Percentiles rank a stretch among this genome's conserved stretches.
Conservation (phyloP, 1,140 invertebrate species). For the Diachasmimorpha longicaudata region DNA sequence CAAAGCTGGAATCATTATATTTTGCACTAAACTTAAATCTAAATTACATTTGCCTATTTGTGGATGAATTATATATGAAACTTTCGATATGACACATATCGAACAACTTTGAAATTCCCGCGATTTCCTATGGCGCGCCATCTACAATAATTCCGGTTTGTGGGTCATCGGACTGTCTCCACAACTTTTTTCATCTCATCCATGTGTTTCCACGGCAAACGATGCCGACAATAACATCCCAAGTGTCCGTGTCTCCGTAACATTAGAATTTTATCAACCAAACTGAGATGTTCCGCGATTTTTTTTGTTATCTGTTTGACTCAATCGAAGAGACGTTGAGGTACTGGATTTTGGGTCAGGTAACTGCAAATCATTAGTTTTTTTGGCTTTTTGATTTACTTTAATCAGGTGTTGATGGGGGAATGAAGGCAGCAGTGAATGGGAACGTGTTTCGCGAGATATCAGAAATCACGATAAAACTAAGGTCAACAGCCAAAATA, state of each 20-base stretch:
- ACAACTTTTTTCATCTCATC: background rate
- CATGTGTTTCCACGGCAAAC: background rate
- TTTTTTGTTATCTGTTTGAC: constrained; percentile 32
- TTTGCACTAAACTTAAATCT: too few species aligned
- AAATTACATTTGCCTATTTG: too few species aligned
- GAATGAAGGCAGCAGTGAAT: too few species aligned
- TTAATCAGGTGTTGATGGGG: background rate
- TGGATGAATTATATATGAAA: too few species aligned
- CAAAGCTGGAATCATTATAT: too few species aligned
- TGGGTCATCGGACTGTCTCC: background rate
- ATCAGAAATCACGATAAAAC: background rate
- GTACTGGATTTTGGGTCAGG: constrained; percentile 36
- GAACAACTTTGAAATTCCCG: background rate
- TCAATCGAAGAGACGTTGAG: constrained; percentile 27
- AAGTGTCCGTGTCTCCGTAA: background rate
- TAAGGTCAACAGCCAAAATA: background rate
- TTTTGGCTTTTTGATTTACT: background rate
- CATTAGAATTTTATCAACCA: background rate
- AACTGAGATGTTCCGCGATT: constrained; percentile 39
- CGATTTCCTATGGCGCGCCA: background rate
- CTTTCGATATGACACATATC: too few species aligned
- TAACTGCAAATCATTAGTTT: constrained; percentile 22
- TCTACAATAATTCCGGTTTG: background rate
- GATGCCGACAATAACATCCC: constrained; percentile 1
- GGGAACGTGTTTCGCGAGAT: background rate